These are phyloP conservation scores for Scaptomyza pallida DNA, from an alignment of 1,140 invertebrate species.

Conservation along the genomic window DNA sequence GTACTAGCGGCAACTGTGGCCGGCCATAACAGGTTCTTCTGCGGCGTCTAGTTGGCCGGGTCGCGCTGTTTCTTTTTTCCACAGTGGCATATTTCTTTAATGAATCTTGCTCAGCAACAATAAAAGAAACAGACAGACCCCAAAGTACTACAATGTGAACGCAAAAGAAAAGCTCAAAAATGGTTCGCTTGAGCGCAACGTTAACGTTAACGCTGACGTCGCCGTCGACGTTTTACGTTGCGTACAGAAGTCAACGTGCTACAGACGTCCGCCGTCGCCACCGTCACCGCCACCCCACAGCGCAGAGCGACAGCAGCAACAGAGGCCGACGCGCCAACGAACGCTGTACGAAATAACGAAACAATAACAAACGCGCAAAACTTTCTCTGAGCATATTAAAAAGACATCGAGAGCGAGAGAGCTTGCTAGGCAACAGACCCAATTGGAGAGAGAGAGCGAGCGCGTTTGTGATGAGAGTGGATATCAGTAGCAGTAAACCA, in stretches of 20 bases:
- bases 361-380: slow-evolving; percentile 81
- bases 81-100: slow-evolving; percentile 77
- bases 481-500: neutral
- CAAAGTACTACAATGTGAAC: slow-evolving; percentile 21
- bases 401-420: slow-evolving; percentile 13
- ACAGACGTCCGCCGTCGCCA: slow-evolving; percentile 25
- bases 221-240: slow-evolving; percentile 26
- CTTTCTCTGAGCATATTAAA: slow-evolving; percentile 67
- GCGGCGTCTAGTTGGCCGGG: slow-evolving; percentile 60
- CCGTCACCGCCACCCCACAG: neutral
- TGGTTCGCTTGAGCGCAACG: slow-evolving; percentile 22
- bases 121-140: slow-evolving; percentile 34
- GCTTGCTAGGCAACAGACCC: slow-evolving; percentile 16
- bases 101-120: slow-evolving; percentile 57
- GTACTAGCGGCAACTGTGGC: slow-evolving; percentile 42
- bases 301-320: neutral
- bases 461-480: slow-evolving; percentile 18
- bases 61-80: slow-evolving; percentile 52
- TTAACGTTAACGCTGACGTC: slow-evolving; percentile 40
- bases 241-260: slow-evolving; percentile 72
- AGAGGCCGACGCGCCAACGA: slow-evolving; percentile 62
- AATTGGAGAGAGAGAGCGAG: slow-evolving; percentile 14
- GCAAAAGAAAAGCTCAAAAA: slow-evolving; percentile 56
- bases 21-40: slow-evolving; percentile 55
- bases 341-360: slow-evolving; percentile 74